Evolutionary conservation across 2,888 invertebrate genomes (phyloP).

Genomic region (Trachelus tabidus): DNA sequence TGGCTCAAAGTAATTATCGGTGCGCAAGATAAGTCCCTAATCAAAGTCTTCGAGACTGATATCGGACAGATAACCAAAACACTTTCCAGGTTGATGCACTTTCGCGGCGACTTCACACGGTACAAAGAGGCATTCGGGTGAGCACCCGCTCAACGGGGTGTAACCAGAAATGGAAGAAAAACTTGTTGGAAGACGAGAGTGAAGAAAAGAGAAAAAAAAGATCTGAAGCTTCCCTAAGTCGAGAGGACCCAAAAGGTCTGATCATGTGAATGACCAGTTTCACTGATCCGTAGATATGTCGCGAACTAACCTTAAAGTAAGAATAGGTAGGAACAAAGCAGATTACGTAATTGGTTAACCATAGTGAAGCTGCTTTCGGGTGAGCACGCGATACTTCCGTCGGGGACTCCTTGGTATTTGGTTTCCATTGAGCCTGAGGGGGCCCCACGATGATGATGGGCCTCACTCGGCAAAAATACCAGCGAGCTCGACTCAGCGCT

Average conservation of each 20-base stretch:
- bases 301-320: background rate
- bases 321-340: background rate
- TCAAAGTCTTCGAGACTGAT: background rate
- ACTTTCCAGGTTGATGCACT: background rate
- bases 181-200: background rate
- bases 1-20: slow-evolving; percentile 51
- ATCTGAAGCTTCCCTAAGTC: background rate
- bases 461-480: background rate
- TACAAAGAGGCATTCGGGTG: background rate
- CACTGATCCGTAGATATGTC: background rate
- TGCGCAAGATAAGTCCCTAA: slow-evolving; percentile 36
- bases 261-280: background rate
- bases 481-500: background rate
- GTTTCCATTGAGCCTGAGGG: background rate
- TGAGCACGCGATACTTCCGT: background rate
- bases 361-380: background rate
- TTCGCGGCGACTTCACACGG: background rate
- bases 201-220: background rate
- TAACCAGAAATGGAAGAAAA: background rate
- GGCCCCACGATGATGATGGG: background rate
- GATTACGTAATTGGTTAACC: background rate
- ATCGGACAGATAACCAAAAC: background rate
- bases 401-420: background rate
- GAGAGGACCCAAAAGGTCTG: background rate
- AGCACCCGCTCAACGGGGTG: background rate